Conservation (phyloP, 2,888 invertebrate genomes). For the Petrophora chlorosata region DNA sequence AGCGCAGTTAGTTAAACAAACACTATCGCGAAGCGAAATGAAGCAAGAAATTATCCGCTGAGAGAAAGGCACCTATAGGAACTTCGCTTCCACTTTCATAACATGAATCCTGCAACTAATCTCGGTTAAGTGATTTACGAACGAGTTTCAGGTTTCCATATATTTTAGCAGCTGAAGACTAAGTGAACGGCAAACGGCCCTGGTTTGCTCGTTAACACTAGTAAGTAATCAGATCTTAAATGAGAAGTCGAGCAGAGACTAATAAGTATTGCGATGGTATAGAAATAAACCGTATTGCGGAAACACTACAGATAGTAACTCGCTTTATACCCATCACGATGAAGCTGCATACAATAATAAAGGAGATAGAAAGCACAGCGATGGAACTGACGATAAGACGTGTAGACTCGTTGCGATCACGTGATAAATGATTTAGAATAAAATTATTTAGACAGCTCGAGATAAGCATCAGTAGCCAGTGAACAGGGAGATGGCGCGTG, state of each 20-base stretch:
- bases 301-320: slow-evolving; percentile 18
- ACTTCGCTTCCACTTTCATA: slow-evolving; percentile 27
- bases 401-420: slow-evolving; percentile 28
- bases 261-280: slow-evolving; percentile 23
- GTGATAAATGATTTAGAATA: slow-evolving; percentile 44
- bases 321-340: slow-evolving; percentile 1
- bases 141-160: slow-evolving; percentile 23
- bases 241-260: slow-evolving; percentile 25
- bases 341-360: neutral
- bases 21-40: slow-evolving; percentile 53
- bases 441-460: slow-evolving; percentile 45
- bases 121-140: slow-evolving; percentile 21
- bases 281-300: slow-evolving; percentile 32
- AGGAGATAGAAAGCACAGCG: slow-evolving; percentile 13
- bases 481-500: slow-evolving; percentile 34
- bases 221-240: slow-evolving; percentile 37
- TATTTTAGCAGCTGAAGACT: slow-evolving; percentile 16
- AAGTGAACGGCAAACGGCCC: slow-evolving; percentile 11
- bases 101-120: slow-evolving; percentile 22
- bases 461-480: slow-evolving; percentile 37
- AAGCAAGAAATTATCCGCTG: slow-evolving; percentile 46
- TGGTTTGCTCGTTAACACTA: slow-evolving; percentile 30
- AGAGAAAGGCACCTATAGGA: slow-evolving; percentile 35
- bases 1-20: slow-evolving; percentile 62
- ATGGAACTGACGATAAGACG: slow-evolving; percentile 25